A percentile compares a stretch with the other conserved stretches of the same genome.
These are phyloP conservation scores for Meteorus sp. DNA, from an alignment of 1,140 invertebrate genomes.

Conservation along the genomic window DNA sequence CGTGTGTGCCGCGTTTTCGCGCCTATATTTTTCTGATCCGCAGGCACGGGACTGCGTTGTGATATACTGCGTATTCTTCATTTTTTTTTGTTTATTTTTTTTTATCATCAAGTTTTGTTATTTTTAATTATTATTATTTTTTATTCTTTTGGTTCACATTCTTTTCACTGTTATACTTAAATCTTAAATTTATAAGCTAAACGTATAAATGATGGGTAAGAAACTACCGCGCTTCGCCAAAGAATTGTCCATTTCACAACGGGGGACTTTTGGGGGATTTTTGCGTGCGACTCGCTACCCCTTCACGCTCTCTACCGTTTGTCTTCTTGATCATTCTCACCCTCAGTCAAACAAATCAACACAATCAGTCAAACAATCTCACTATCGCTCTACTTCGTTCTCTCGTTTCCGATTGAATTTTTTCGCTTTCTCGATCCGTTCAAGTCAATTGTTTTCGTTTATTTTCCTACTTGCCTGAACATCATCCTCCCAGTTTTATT, in stretches of 20 bases:
- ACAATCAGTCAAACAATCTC: slow-evolving; percentile 1
- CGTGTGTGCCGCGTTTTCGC: slow-evolving; percentile 21
- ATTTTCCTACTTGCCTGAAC: too few relatives aligned
- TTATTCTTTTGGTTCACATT: slow-evolving; percentile 14
- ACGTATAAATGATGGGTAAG: slow-evolving; percentile 60
- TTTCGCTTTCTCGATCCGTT: too few relatives aligned
- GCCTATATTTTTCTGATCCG: slow-evolving; percentile 18
- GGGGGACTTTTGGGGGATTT: slow-evolving; percentile 27
- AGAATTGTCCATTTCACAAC: slow-evolving; percentile 47
- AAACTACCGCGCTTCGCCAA: slow-evolving; percentile 57
- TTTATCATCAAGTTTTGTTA: slow-evolving; percentile 15
- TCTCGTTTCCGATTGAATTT: slow-evolving; percentile 3
- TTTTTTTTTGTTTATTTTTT: too few relatives aligned
- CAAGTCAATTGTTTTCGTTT: too few relatives aligned
- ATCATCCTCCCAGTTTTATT: too few relatives aligned
- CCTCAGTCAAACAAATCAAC: background rate
- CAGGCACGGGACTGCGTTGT: slow-evolving; percentile 20
- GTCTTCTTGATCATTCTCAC: slow-evolving; percentile 3
- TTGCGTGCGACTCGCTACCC: slow-evolving; percentile 8
- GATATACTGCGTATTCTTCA: too few relatives aligned
- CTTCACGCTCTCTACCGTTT: slow-evolving; percentile 13
- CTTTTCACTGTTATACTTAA: slow-evolving; percentile 36
- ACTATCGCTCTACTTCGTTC: slow-evolving; percentile 1
- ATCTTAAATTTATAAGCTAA: slow-evolving; percentile 56
- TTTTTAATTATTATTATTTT: slow-evolving; percentile 1